Evolutionary conservation across 2,113 vertebrate genomes (phyloP), one percentile per base, ranked within the genome.

Genomic region (Nannobrachium achirus): DNA sequence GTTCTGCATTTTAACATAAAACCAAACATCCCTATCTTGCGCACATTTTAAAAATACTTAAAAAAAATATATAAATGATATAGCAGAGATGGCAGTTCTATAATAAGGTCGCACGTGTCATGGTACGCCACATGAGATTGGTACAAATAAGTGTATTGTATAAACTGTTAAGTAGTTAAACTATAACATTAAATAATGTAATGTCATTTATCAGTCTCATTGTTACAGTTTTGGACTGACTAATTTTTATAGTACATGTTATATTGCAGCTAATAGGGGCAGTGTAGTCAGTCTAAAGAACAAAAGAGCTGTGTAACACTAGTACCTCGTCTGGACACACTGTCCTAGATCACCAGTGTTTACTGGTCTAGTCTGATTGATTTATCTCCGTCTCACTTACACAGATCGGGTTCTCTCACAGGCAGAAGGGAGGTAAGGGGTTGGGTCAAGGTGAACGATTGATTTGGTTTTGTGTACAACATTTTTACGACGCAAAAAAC

Each of bases 321-420:
- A 89, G 83, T 53, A 2, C 63, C 62, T 44, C 10, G 75, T 72
- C 76, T 81, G 84, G 73, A 89, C 80, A 65, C 42, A 0, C 14
- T 75, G 75, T 85, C 71, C 85, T 49, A 52, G 83, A 81, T 78
- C 82, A 71, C 68, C 40, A 80, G 76, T 82, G 68, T 57, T 71
- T 83, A 61, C 63, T 52, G 70, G 46, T 73, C 79, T 67, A 46
- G 77, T 85, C 59, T 75, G 71, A 73, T 82, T 89, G 71, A 70
- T 77, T 86, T 70, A 73, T 77, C 81, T 69, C 56, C 0, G 51
- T 78, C 86, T 92, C 82, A 20, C 76, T 90, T 91, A 83, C 87
- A 85, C 69, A 15, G 84, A 88, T 89, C 79, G 63, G 48, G 58
- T 89, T 88, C 78, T 60, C 46, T 56, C 72, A 71, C 68, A 71